Percentiles rank a stretch among this genome's conserved stretches.
Conservation (phyloP, 2,888 invertebrate species). For the Diarsia mendica region DNA sequence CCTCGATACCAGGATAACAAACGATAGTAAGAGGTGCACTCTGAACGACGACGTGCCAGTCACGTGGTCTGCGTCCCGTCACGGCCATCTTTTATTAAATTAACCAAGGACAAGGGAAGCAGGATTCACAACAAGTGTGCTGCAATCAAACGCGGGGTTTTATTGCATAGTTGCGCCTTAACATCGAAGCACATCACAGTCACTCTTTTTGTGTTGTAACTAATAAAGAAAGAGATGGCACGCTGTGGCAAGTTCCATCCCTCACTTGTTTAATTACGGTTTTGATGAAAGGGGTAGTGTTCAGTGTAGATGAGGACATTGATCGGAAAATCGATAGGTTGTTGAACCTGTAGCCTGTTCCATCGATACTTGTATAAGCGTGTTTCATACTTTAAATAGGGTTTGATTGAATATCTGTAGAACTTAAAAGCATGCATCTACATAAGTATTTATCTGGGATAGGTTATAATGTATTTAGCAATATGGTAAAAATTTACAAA, state of each 20-base stretch:
- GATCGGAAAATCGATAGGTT: slow-evolving; percentile 12
- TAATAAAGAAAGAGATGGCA: slow-evolving; percentile 26
- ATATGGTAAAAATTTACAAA: too few species aligned
- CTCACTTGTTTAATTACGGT: background rate
- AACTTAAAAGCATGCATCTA: too few species aligned
- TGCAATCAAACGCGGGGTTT: background rate
- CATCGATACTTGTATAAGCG: slow-evolving; percentile 20
- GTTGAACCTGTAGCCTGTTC: slow-evolving; percentile 18
- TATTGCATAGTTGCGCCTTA: background rate
- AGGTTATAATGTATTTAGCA: too few species aligned
- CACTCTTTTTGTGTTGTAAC: background rate
- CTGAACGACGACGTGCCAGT: too few species aligned
- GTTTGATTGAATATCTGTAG: too few species aligned
- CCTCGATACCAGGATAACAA: too few species aligned
- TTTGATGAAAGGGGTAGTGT: slow-evolving; percentile 11
- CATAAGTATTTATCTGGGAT: too few species aligned
- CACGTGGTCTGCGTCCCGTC: too few species aligned
- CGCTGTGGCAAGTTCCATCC: background rate
- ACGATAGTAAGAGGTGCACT: too few species aligned
- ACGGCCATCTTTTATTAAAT: too few species aligned
- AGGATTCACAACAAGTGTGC: slow-evolving; percentile 2
- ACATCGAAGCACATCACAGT: background rate
- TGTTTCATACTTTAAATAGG: too few species aligned
- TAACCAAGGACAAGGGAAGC: slow-evolving; percentile 15
- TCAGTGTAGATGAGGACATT: background rate